These are phyloP conservation scores for Eurystomus gularis DNA, from an alignment of 2,113 vertebrate genomes.

Conservation along the genomic window DNA sequence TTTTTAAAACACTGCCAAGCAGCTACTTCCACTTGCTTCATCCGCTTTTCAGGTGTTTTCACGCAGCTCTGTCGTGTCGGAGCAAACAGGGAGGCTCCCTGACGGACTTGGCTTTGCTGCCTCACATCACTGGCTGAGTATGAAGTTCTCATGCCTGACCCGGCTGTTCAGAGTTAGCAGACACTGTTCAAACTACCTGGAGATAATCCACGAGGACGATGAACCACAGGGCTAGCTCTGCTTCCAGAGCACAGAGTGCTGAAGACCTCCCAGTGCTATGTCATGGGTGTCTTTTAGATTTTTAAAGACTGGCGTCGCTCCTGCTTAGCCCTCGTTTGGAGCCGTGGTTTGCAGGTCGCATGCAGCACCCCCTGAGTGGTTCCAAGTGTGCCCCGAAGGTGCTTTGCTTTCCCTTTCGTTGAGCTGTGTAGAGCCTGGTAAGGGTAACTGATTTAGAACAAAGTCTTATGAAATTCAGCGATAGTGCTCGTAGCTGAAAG, in stretches of 20 bases:
- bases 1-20: not conserved
- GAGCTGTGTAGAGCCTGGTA: not conserved
- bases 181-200: not conserved
- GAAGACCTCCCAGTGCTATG: not conserved
- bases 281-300: not conserved
- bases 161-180: too few relatives aligned
- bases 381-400: not conserved
- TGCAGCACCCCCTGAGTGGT: not conserved
- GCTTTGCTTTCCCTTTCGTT: not conserved
- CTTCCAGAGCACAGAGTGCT: not conserved
- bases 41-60: too few relatives aligned
- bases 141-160: too few relatives aligned
- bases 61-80: not conserved
- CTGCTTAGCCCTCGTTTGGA: not conserved
- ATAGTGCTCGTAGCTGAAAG: not conserved
- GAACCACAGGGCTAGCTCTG: not conserved
- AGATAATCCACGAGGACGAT: not conserved
- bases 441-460: not conserved
- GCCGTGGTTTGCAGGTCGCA: not conserved
- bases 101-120: not conserved
- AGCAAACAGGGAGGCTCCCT: not conserved
- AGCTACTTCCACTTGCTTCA: not conserved
- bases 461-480: not conserved
- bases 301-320: not conserved
- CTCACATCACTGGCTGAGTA: not conserved